phyloP scores from a whole-genome alignment of 2,113 vertebrate species.

The Motacilla alba region DNA sequence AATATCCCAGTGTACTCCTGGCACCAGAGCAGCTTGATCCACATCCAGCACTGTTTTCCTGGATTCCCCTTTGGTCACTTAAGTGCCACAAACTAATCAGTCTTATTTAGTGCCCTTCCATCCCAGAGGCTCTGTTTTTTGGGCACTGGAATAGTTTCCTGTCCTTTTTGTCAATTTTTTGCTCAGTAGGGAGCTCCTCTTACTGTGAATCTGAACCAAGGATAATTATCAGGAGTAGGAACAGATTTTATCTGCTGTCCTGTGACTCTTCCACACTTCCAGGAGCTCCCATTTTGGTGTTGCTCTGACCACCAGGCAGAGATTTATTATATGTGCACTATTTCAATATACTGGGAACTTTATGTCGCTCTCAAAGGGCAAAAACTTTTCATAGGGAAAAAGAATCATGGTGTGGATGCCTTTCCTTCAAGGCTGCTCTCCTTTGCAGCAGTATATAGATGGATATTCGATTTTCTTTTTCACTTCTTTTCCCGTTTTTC shows the following conservation, averaged over 20 bases:
- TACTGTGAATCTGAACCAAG: not conserved
- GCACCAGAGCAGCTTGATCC: constrained; percentile 43
- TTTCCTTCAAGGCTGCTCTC: not conserved
- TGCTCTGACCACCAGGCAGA: not conserved
- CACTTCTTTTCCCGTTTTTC: not conserved
- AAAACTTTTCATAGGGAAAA: not conserved
- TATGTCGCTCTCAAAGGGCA: not conserved
- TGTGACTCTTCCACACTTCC: not conserved
- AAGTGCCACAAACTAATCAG: constrained; percentile 41
- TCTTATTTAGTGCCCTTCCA: constrained; percentile 53
- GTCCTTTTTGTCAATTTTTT: not conserved
- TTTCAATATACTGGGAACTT: not conserved
- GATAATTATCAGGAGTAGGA: not conserved
- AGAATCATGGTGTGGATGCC: accelerated
- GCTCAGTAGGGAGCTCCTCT: not conserved
- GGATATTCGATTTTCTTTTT: not conserved
- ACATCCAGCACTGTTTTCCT: constrained; percentile 48
- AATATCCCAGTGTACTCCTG: constrained; percentile 70
- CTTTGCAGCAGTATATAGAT: not conserved
- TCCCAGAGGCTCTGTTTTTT: constrained; percentile 23
- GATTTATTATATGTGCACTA: accelerated
- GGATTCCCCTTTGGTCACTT: constrained; percentile 62
- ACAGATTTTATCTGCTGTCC: not conserved
- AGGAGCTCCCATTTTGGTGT: not conserved
- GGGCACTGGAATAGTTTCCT: constrained; percentile 37